Percentiles rank a stretch among this genome's conserved stretches.
Evolutionary conservation across 1,140 invertebrate genomes (phyloP).

Genomic region (Caenorhabditis tropicalis): DNA sequence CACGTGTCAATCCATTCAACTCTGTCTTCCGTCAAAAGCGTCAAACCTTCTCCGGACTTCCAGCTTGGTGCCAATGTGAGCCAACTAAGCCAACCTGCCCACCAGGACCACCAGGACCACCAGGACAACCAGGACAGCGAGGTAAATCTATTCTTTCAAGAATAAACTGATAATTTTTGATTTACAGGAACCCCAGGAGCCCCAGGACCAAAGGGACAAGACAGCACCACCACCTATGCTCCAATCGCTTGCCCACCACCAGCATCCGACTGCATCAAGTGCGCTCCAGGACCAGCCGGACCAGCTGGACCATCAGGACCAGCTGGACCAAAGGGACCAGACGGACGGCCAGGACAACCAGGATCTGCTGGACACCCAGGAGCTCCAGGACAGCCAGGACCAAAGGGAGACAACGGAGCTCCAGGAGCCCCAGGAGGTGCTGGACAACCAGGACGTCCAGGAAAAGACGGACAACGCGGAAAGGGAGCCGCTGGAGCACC

Average conservation of each 20-base stretch:
- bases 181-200: slow-evolving; percentile 38
- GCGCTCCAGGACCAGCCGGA: slow-evolving; percentile 48
- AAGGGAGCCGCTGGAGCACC: slow-evolving; percentile 27
- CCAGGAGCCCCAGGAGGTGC: slow-evolving; percentile 39
- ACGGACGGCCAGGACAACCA: slow-evolving; percentile 27
- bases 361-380: slow-evolving; percentile 53
- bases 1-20: slow-evolving; percentile 53
- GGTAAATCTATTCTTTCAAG: background rate
- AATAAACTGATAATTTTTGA: background rate
- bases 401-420: slow-evolving; percentile 29
- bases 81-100: slow-evolving; percentile 51
- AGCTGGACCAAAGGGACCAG: slow-evolving; percentile 16
- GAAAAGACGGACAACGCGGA: slow-evolving; percentile 42
- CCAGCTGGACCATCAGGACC: slow-evolving; percentile 32
- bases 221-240: slow-evolving; percentile 53
- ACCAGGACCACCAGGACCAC: slow-evolving; percentile 55
- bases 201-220: slow-evolving; percentile 54
- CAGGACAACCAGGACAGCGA: slow-evolving; percentile 48
- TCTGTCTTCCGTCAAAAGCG: slow-evolving; percentile 55
- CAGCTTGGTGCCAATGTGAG: slow-evolving; percentile 56
- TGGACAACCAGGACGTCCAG: slow-evolving; percentile 48
- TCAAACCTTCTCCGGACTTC: slow-evolving; percentile 52
- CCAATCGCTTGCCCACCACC: slow-evolving; percentile 45
- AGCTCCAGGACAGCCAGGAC: slow-evolving; percentile 32
- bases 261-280: slow-evolving; percentile 55